Base-by-base conservation (phyloP, 2,797 vertebrate genomes). In the Mus spretus region DNA sequence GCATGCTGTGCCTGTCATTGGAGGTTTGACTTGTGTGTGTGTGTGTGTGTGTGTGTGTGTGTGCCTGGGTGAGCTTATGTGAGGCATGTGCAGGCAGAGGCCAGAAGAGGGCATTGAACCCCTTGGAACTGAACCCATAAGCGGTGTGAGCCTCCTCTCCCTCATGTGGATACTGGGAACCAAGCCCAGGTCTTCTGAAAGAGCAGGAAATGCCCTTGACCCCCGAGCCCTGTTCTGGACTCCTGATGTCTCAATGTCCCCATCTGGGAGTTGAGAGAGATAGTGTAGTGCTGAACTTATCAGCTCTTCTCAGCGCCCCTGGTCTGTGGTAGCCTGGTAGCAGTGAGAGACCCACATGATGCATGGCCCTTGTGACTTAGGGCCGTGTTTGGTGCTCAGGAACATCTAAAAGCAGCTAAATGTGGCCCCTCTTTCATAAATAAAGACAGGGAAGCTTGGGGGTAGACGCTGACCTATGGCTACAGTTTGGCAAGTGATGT, bases 281-380 rank as follows among this genome's bases (percentile, higher is more conserved):
- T 70, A 40, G 8, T 0, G 37, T 28, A 26, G 28, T 17, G 4
- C 13, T 13, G 50, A 34, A 6, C 34, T 47, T 3, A 28, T 78
- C 3, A 44, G 90, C 84, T 83, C 31, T 11, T 75, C 77, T 53
- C 1, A 0, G 12, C 28, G 2, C 55, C 40, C 4, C 13, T 53
- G 24, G 93, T 55, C 90, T 7, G 28, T 50, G 2, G 0, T 84
- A 0, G 7, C 0, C 0, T 14, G 10, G 50, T 50, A 50, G 50
- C 50, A 1, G 5, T 8, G 31, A 55, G 57, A 53, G 57, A 15
- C 80, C 28, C 24, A 24, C 53, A 11, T 17, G n/a, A 15, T 44
- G 12, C 15, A 2, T 0, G 20, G 7, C 13, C 19, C 3, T 0
- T 2, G 57, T 2, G 70, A 26, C 17, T 31, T 57, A 26, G 55